phyloP scores from a whole-genome alignment of 2,113 vertebrate genomes.

The Oncorhynchus keta region DNA sequence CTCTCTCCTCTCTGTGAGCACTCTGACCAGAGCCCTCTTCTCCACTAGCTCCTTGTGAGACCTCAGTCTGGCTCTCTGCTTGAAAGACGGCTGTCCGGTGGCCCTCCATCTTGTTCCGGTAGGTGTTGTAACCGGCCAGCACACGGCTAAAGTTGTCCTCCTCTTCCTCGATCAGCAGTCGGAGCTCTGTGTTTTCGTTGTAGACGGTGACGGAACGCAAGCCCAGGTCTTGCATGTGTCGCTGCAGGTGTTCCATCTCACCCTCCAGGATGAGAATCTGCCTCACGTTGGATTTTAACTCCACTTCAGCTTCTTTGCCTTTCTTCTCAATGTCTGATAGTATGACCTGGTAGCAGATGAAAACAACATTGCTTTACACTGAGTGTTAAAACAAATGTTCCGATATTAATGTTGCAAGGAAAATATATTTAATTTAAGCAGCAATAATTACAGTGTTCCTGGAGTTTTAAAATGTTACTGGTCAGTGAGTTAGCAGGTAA shows the following conservation, averaged over 20 bases:
- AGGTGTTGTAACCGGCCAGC: constrained; percentile 37
- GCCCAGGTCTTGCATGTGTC: constrained; percentile 10
- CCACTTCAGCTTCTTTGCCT: constrained; percentile 22
- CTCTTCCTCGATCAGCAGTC: constrained; percentile 35
- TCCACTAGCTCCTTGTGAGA: constrained; percentile 52
- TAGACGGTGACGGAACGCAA: constrained; percentile 28
- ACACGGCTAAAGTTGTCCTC: constrained; percentile 26
- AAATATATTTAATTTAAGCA: neutral
- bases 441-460: neutral
- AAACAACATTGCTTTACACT: neutral
- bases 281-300: constrained; percentile 46
- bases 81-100: constrained; percentile 47
- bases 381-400: too few relatives aligned
- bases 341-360: constrained; percentile 23
- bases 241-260: constrained; percentile 42
- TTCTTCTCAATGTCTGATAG: constrained; percentile 47
- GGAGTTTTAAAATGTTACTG: neutral
- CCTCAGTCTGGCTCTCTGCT: constrained; percentile 37
- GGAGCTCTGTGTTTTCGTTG: constrained; percentile 49
- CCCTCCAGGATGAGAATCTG: constrained; percentile 39
- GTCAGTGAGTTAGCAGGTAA: neutral
- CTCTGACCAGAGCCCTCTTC: constrained; percentile 47
- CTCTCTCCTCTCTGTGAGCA: constrained; percentile 47
- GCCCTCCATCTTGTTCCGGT: constrained; percentile 58
- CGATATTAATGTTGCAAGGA: neutral